These are phyloP conservation scores for Helarctos malayanus DNA, from an alignment of 2,797 vertebrate species.

Conservation along the genomic window DNA sequence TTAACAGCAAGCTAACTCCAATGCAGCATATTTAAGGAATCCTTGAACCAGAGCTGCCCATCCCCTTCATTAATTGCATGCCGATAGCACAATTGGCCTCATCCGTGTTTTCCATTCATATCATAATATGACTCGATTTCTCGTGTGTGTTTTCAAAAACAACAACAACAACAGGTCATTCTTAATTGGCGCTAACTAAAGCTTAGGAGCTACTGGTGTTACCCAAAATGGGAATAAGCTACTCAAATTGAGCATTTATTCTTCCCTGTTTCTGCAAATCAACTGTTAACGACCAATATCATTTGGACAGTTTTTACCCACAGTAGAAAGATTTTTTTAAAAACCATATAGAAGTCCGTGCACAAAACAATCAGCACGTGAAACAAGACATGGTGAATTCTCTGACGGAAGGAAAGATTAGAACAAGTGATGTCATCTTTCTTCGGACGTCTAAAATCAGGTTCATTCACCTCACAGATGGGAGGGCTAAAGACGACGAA, in stretches of 20 bases:
- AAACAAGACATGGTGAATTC: constrained; percentile 61
- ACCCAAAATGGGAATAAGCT: not conserved
- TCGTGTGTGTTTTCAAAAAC: not conserved
- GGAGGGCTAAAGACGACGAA: constrained; percentile 62
- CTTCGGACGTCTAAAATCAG: constrained; percentile 76
- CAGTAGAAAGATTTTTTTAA: not conserved
- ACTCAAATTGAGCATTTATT: not conserved
- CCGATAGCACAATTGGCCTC: not conserved
- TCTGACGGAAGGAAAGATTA: constrained; percentile 57
- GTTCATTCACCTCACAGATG: constrained; percentile 78
- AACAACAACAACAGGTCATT: not conserved
- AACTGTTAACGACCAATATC: not conserved
- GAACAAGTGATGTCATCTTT: constrained; percentile 69
- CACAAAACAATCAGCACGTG: not conserved
- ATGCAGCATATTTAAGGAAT: not conserved
- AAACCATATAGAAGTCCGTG: not conserved
- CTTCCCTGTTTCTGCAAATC: constrained; percentile 2
- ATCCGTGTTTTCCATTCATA: not conserved
- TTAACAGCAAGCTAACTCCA: constrained; percentile 13
- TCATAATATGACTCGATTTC: not conserved
- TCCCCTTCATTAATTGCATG: not conserved
- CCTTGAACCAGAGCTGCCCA: not conserved
- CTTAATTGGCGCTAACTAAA: not conserved
- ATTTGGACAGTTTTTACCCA: constrained; percentile 32
- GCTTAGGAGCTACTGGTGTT: constrained; percentile 13